These are phyloP conservation scores for Hyperopisus bebe DNA, from an alignment of 2,113 vertebrate species.

Conservation along the genomic window DNA sequence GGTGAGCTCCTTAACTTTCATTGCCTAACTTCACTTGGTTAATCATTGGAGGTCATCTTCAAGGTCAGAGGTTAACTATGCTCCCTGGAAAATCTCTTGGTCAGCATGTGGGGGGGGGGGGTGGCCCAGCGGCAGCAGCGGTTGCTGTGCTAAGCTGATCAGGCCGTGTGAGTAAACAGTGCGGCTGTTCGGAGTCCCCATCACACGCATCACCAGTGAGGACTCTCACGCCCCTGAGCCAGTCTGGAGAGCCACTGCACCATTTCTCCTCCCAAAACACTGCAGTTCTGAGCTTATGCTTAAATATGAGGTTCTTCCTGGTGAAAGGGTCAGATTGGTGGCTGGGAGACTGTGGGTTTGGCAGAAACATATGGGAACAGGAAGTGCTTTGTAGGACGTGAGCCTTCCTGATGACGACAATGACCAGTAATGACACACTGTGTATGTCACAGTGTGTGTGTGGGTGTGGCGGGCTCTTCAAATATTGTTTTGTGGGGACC, in stretches of 20 bases:
- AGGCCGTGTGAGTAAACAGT: not conserved
- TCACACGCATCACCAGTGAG: not conserved
- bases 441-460: not conserved
- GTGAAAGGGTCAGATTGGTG: not conserved
- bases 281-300: not conserved
- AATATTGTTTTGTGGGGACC: not conserved
- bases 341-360: not conserved
- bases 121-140: not conserved
- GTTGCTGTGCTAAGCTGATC: not conserved
- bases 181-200: not conserved
- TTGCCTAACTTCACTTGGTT: not conserved
- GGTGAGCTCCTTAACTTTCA: not conserved
- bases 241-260: not conserved
- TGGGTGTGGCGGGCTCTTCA: not conserved
- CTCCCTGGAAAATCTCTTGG: not conserved
- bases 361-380: not conserved
- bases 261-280: not conserved
- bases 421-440: not conserved
- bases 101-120: not conserved
- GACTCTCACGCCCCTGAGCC: not conserved
- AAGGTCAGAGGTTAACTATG: conserved; percentile 28
- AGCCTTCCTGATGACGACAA: not conserved
- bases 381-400: not conserved
- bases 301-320: not conserved
- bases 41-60: not conserved